A percentile compares a stretch with the other conserved stretches of the same genome.
These are phyloP conservation scores for Rhea pennata DNA, from an alignment of 2,113 vertebrate species.

Conservation along the genomic window DNA sequence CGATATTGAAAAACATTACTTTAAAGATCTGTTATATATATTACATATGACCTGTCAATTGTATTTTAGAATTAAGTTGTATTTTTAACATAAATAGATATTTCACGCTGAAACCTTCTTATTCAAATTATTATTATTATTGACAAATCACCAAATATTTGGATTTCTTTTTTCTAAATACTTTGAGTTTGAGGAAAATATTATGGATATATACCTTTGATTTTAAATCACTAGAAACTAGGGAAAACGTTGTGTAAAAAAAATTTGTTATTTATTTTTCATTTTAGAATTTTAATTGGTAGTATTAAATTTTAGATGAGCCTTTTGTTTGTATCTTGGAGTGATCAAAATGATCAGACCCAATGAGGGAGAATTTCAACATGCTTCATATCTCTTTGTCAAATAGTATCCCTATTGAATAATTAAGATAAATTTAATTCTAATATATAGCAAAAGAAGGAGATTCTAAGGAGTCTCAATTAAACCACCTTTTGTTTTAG, in stretches of 20 bases:
- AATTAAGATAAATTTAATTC: constrained; percentile 38
- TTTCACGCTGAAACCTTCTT: not conserved
- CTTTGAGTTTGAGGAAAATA: not conserved
- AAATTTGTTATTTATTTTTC: fast-evolving
- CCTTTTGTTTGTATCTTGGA: constrained; percentile 7
- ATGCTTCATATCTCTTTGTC: constrained; percentile 21
- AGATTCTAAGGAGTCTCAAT: constrained; percentile 36
- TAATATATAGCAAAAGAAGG: constrained; percentile 39
- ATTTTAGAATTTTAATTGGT: not conserved
- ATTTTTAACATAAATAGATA: not conserved
- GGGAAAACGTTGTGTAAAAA: fast-evolving
- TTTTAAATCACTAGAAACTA: not conserved
- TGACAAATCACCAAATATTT: not conserved
- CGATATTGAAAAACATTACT: not conserved
- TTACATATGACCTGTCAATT: not conserved
- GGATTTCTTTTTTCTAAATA: fast-evolving
- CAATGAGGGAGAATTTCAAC: not conserved
- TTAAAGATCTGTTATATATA: not conserved
- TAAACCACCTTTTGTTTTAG: constrained; percentile 31
- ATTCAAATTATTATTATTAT: not conserved
- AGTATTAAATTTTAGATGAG: not conserved
- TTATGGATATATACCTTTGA: fast-evolving
- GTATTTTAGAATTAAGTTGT: not conserved
- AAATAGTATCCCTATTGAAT: constrained; percentile 17
- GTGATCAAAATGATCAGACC: not conserved